Evolutionary conservation across 2,888 invertebrate species (phyloP), one percentile per base, ranked within the genome.

Genomic region (Peribatodes rhomboidaria): DNA sequence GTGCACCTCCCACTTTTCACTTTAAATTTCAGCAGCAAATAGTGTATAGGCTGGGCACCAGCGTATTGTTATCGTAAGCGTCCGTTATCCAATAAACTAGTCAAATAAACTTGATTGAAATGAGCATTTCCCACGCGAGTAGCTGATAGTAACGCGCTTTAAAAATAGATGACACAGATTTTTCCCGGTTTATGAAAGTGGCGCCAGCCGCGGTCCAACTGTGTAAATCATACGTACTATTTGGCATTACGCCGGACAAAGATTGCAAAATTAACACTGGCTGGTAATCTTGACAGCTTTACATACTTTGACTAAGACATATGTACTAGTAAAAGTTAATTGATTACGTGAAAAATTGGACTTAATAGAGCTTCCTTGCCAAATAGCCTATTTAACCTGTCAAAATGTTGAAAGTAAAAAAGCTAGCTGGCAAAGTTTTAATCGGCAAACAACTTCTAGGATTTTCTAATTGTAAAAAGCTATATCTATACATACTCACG

Each of bases 191-290:
- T 82, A 84, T 80, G 82, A 85, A 65, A 85, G 86, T 85, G 88
- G 89, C 89, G 87, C 87, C 86, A 83, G 78, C 64, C 77, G 73
- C 67, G 69, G 71, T 76, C 79, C 74, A 66, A 76, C 78, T 80
- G 83, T 65, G 79, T 90, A 89, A 87, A 91, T 90, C 90, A 89
- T 86, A 87, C 59, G 42, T 55, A 59, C 73, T 81, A 86, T 87
- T 90, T 92, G 91, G 90, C 91, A 83, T 74, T 71, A 78, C 80
- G 89, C 89, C 63, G 81, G 79, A 62, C 84, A 83, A 81, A 78
- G 79, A 83, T 76, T 66, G 56, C 67, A 64, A 65, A 69, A 68
- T 65, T 54, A 41, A 44, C 56, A 55, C 67, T 63, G 58, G 33
- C 61, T 64, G 61, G 46, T 53, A 35, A 44, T n/a, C 59, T 41